A percentile compares a stretch with the other conserved stretches of the same genome.
Conservation (phyloP, 1,140 invertebrate species). For the Neuroterus valhalla region DNA sequence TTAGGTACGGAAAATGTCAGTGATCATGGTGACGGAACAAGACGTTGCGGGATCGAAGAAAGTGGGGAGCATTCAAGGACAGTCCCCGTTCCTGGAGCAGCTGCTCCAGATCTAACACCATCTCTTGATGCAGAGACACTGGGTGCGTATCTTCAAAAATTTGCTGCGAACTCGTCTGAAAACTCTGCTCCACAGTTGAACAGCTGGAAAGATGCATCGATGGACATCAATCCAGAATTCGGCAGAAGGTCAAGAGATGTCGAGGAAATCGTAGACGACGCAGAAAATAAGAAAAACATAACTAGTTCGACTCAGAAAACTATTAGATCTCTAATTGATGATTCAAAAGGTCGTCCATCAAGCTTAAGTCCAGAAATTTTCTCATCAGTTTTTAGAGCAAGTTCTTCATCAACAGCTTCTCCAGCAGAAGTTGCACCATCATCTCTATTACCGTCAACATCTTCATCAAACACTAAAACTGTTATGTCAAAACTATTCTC, state of each 20-base stretch:
- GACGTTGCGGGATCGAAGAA: constrained; percentile 45
- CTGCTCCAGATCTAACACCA: constrained; percentile 21
- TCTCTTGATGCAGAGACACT: constrained; percentile 58
- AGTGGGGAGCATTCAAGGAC: constrained; percentile 48
- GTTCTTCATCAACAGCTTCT: not conserved
- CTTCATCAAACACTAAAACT: constrained; percentile 42
- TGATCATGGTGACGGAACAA: constrained; percentile 36
- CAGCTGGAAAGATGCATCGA: constrained; percentile 59
- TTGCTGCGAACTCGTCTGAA: constrained; percentile 49
- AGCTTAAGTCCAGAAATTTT: not conserved
- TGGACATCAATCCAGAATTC: constrained; percentile 51
- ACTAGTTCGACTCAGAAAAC: constrained; percentile 66
- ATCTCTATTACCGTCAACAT: not conserved
- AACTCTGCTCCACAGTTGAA: constrained; percentile 61
- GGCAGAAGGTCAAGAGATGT: constrained; percentile 41
- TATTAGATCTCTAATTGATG: constrained; percentile 61
- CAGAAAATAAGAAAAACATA: constrained; percentile 33
- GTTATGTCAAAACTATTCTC: constrained; percentile 57
- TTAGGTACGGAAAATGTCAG: constrained; percentile 38
- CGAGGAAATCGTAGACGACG: constrained; percentile 23
- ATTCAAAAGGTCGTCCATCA: not conserved
- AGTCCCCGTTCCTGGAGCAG: constrained; percentile 39
- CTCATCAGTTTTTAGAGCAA: not conserved
- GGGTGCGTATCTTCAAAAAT: constrained; percentile 61
- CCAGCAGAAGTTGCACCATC: not conserved